Evolutionary conservation across 2,113 vertebrate genomes (phyloP), one percentile per base, ranked within the genome.

Genomic region (Phyllostomus discolor): DNA sequence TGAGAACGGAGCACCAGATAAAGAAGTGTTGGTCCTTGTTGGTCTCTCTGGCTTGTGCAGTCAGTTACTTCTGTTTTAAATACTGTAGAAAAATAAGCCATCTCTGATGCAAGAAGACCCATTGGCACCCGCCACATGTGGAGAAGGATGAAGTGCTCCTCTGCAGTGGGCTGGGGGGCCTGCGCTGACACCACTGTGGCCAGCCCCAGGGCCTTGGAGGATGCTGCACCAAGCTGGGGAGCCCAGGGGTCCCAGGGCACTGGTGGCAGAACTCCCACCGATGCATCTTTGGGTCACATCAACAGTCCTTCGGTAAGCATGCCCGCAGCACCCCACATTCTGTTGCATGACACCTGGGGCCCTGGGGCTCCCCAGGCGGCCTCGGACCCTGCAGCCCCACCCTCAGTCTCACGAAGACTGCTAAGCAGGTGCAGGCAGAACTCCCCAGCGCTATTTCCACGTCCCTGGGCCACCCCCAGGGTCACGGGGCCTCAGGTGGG

Each of bases 61-160:
- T 90, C 78, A 94, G 96, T 94, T 19, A 91, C 86, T 97, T 97
- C 95, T 8, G 33, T 17, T 94, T 98, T 97, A 94, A 98, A 98
- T 95, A 97, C 64, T 95, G 95, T 98, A 98, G 97, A 99, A 99
- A 99, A 99, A 98, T 98, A 99, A 98, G 98, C 98, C 98, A 97
- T 98, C 98, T 98, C 96, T 92, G 95, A 57, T 1, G 14, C 80
- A 83, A 14, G 96, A 97, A 97, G 97, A 96, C 95, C 97, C 94
- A 66, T 90, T 7, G 87, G 88, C 76, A 87, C 73, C 97, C 84
- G 38, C 83, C 4, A 16, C 20, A 4, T 12, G 0, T 0, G 83
- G 48, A 80, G 20, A 95, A 94, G 69, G 94, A 80, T 26, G 85
- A 82, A 66, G 64, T 82, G 96, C 95, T 95, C 83, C 8, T 88